A percentile compares a stretch with the other conserved stretches of the same genome.
phyloP scores from a whole-genome alignment of 2,888 invertebrate species.

The Oscheius sp. region DNA sequence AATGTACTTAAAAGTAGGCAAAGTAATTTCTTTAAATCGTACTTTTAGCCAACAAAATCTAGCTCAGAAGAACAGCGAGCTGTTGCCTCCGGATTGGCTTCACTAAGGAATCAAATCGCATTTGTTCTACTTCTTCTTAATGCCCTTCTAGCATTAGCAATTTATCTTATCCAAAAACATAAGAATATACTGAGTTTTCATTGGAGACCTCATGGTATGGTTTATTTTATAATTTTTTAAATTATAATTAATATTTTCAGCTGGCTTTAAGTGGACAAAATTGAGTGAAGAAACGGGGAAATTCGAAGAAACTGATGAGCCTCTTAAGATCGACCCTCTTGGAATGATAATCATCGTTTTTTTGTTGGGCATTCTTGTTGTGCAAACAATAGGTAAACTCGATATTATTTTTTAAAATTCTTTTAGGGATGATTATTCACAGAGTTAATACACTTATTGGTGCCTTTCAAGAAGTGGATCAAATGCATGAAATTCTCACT shows the following conservation, averaged over 20 bases:
- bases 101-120: conserved; percentile 87
- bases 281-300: conserved; percentile 67
- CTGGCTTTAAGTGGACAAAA: conserved; percentile 64
- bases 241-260: conserved; percentile 44
- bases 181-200: conserved; percentile 82
- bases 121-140: conserved; percentile 98
- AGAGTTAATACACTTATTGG: conserved; percentile 85
- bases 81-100: conserved; percentile 80
- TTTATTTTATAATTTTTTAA: too few species aligned
- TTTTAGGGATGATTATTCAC: conserved; percentile 88
- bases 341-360: conserved; percentile 75
- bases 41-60: conserved; percentile 61
- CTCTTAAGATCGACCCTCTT: conserved; percentile 83
- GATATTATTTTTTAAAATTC: neutral
- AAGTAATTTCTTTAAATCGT: neutral
- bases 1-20: conserved; percentile 63
- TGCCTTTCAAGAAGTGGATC: conserved; percentile 65
- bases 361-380: conserved; percentile 64
- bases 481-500: conserved; percentile 53
- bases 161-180: conserved; percentile 96
- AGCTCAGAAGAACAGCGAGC: conserved; percentile 55
- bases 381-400: conserved; percentile 57
- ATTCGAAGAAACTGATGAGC: conserved; percentile 60
- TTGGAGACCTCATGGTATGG: conserved; percentile 58
- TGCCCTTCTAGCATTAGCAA: conserved; percentile 95